Evolutionary conservation across 1,140 invertebrate genomes (phyloP).

Genomic region (Drosophila dunni): DNA sequence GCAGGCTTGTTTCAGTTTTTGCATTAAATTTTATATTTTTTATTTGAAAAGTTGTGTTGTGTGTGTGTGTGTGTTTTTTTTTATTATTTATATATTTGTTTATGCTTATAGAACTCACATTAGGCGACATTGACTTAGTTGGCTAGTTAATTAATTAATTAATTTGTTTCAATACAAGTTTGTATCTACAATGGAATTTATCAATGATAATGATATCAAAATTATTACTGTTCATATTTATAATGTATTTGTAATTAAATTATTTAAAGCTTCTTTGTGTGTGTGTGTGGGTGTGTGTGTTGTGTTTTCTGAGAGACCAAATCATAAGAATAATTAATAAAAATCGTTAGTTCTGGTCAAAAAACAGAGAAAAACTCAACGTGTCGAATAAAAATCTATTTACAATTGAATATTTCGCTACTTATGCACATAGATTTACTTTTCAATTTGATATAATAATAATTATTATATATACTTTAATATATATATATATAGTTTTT

Average conservation of each 20-base stretch:
- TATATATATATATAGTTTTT: conserved; percentile 55
- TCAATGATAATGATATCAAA: conserved; percentile 75
- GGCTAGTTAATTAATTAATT: conserved; percentile 67
- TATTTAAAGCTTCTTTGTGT: conserved; percentile 79
- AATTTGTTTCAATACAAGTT: conserved; percentile 53
- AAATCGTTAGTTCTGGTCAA: conserved; percentile 25
- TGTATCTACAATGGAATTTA: conserved; percentile 78
- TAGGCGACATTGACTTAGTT: conserved; percentile 81
- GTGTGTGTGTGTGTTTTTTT: conserved; percentile 17
- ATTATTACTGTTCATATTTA: conserved; percentile 63
- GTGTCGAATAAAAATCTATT: conserved; percentile 62
- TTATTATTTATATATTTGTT: conserved; percentile 48
- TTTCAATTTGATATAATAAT: conserved; percentile 55
- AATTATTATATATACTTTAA: conserved; percentile 21
- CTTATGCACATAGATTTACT: conserved; percentile 69
- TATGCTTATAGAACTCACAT: conserved; percentile 76
- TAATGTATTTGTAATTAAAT: conserved; percentile 76
- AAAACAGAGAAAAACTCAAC: conserved; percentile 43
- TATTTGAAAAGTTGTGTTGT: conserved; percentile 40
- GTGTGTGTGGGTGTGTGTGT: conserved; percentile 35
- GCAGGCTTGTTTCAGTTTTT: conserved; percentile 47
- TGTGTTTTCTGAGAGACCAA: conserved; percentile 34
- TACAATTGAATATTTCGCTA: conserved; percentile 78
- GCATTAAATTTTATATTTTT: conserved; percentile 21
- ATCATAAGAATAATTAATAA: conserved; percentile 22